Conservation (phyloP, 2,797 vertebrate genomes). For the Parauchenoglanis ngamensis region DNA sequence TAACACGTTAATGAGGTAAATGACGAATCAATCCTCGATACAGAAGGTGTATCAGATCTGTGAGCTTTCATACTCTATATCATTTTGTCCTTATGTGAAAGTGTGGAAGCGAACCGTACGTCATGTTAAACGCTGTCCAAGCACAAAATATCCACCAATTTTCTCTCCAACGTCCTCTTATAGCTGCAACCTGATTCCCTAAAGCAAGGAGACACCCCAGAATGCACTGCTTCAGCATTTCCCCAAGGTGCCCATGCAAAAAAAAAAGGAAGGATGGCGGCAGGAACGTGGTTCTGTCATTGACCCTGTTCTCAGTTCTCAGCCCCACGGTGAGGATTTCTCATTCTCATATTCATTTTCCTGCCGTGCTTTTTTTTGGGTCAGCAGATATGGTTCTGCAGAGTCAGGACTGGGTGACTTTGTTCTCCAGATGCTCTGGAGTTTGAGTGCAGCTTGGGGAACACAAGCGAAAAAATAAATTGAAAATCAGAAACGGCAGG, state of each 20-base stretch:
- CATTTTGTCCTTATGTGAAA: neutral
- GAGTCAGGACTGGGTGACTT: slow-evolving; percentile 53
- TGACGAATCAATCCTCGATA: neutral
- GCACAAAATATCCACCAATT: slow-evolving; percentile 1
- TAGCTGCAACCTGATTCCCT: slow-evolving; percentile 14
- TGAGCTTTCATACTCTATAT: neutral
- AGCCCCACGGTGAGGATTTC: slow-evolving; percentile 41
- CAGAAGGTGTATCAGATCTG: neutral
- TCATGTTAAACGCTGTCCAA: neutral
- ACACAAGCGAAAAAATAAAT: neutral
- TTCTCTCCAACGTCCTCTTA: slow-evolving; percentile 48
- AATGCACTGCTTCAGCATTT: slow-evolving; percentile 52
- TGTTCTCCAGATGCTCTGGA: slow-evolving; percentile 42
- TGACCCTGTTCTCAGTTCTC: slow-evolving; percentile 47
- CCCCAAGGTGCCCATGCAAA: slow-evolving; percentile 34
- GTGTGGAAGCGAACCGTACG: neutral
- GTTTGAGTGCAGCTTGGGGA: slow-evolving; percentile 26
- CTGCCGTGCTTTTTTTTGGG: slow-evolving; percentile 36
- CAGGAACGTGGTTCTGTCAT: slow-evolving; percentile 37
- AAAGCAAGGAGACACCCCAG: slow-evolving; percentile 31
- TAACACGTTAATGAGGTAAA: neutral
- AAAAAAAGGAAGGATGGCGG: neutral
- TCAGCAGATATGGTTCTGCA: slow-evolving; percentile 56
- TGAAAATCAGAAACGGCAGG: neutral
- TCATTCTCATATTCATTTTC: slow-evolving; percentile 48